A percentile compares a stretch with the other conserved stretches of the same genome.
These are phyloP conservation scores for Anguilla marmorata DNA, from an alignment of 2,797 vertebrate genomes.

Conservation along the genomic window DNA sequence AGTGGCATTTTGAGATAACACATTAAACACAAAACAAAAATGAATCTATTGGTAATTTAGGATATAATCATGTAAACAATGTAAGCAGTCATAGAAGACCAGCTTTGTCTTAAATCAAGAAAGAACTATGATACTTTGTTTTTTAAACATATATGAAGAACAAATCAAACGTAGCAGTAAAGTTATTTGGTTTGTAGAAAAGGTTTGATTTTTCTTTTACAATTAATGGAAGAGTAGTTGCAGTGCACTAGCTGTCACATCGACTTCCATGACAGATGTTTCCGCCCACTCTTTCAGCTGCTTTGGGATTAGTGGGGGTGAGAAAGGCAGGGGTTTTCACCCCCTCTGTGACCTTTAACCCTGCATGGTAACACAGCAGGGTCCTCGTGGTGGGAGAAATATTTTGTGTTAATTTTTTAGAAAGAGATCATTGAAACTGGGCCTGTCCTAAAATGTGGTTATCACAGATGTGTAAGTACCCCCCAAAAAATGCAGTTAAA, in stretches of 20 bases:
- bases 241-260: background rate
- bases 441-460: too few relatives aligned
- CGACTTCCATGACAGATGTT: background rate
- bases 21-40: background rate
- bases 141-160: too few relatives aligned
- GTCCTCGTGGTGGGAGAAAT: background rate
- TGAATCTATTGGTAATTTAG: background rate
- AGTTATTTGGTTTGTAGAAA: background rate
- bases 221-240: background rate
- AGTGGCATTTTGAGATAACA: too few relatives aligned
- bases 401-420: background rate
- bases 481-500: too few relatives aligned
- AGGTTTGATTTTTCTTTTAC: background rate
- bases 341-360: background rate
- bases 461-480: too few relatives aligned
- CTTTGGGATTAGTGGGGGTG: background rate
- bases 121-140: too few relatives aligned
- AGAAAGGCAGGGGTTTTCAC: background rate
- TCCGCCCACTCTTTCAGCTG: background rate
- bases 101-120: too few relatives aligned
- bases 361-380: background rate
- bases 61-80: background rate
- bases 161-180: too few relatives aligned
- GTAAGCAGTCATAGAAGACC: background rate
- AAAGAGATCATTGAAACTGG: too few relatives aligned